These are phyloP conservation scores for Euphonia xanthogaster DNA, from an alignment of 2,797 vertebrate genomes.

Conservation along the genomic window DNA sequence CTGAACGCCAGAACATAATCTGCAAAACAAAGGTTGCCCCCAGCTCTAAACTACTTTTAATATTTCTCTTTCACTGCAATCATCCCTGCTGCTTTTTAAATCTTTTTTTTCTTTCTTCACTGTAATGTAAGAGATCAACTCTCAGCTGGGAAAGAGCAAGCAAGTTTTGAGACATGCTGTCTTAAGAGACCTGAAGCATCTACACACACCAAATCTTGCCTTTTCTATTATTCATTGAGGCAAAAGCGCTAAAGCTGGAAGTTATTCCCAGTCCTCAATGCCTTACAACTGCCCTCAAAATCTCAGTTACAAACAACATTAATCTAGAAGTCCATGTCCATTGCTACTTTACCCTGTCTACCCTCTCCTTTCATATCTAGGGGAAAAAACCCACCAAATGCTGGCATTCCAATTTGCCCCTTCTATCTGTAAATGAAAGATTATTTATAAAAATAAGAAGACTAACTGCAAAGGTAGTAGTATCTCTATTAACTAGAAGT, in stretches of 20 bases:
- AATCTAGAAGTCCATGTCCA: not conserved
- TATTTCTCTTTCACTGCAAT: conserved; percentile 19
- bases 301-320: not conserved
- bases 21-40: conserved; percentile 48
- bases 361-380: not conserved
- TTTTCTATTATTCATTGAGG: not conserved
- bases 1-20: conserved; percentile 51
- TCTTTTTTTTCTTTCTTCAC: not conserved
- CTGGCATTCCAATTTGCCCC: not conserved
- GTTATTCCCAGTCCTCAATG: not conserved
- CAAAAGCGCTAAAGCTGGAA: not conserved
- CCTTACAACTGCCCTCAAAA: not conserved
- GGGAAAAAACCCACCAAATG: not conserved
- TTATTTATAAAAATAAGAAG: not conserved
- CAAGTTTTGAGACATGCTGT: not conserved
- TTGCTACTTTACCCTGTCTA: not conserved
- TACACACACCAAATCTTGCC: not conserved
- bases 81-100: not conserved
- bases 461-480: not conserved
- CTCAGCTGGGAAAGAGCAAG: not conserved
- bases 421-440: not conserved
- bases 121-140: not conserved
- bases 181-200: not conserved
- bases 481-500: not conserved
- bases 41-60: conserved; percentile 31